These are phyloP conservation scores for Ahaetulla prasina DNA, from an alignment of 2,113 vertebrate genomes.

Conservation along the genomic window DNA sequence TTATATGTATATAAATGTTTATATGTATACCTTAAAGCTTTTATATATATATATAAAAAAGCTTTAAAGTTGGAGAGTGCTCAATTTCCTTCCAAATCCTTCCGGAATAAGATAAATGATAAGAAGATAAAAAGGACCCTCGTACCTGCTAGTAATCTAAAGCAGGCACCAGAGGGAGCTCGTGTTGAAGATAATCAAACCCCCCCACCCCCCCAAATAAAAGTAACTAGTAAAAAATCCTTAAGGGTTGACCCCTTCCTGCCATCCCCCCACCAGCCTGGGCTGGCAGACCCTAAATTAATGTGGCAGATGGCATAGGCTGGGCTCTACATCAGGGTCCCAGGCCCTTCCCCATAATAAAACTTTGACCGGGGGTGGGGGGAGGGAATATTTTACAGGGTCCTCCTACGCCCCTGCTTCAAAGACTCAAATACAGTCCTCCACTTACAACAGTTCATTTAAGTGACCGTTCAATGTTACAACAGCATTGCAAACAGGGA, in stretches of 20 bases:
- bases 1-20: no score
- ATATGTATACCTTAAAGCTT: no score
- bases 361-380: neutral
- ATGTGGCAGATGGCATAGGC: neutral
- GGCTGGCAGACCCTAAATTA: neutral
- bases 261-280: neutral
- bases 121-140: neutral
- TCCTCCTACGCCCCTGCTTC: neutral
- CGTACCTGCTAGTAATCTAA: neutral
- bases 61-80: neutral
- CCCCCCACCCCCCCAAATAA: neutral
- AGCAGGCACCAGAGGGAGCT: slow-evolving; percentile 12
- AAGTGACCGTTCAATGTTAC: neutral
- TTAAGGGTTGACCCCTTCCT: neutral
- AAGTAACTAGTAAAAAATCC: neutral
- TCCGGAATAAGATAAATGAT: neutral
- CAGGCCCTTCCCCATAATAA: neutral
- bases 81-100: neutral
- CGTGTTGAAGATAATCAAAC: neutral
- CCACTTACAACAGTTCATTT: neutral
- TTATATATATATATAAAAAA: no score
- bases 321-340: neutral
- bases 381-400: neutral
- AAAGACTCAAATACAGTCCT: neutral
- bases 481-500: accelerated